phyloP scores from a whole-genome alignment of 2,888 invertebrate species.

The Adelognathus sp. region DNA sequence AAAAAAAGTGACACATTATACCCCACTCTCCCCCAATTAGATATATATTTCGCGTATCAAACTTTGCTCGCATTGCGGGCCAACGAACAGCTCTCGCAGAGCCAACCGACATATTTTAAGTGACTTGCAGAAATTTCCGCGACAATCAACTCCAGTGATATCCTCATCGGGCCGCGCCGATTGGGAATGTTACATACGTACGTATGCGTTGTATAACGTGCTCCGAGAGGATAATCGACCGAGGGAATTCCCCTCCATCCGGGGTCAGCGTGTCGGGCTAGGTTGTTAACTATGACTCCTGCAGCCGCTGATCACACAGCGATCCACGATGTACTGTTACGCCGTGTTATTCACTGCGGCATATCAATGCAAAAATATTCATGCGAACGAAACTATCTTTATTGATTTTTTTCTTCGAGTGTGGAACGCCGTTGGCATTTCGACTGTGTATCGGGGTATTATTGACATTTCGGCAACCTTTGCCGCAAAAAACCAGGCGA shows the following conservation, averaged over 20 bases:
- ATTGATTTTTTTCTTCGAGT: slow-evolving; percentile 33
- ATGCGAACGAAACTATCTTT: slow-evolving; percentile 29
- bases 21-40: background rate
- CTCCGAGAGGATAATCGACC: slow-evolving; percentile 34
- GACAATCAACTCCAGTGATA: slow-evolving; percentile 45
- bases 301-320: slow-evolving; percentile 34
- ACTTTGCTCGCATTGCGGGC: slow-evolving; percentile 8
- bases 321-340: background rate
- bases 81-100: slow-evolving; percentile 25
- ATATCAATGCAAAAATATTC: slow-evolving; percentile 36
- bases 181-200: slow-evolving; percentile 5
- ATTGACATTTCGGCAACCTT: slow-evolving; percentile 66
- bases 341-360: slow-evolving; percentile 11
- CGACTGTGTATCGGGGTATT: slow-evolving; percentile 44
- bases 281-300: slow-evolving; percentile 16
- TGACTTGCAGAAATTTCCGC: slow-evolving; percentile 52
- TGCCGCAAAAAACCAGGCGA: slow-evolving; percentile 56
- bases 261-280: slow-evolving; percentile 20
- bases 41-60: slow-evolving; percentile 20
- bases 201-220: slow-evolving; percentile 46
- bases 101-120: slow-evolving; percentile 21
- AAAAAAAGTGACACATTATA: too few species aligned
- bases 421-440: slow-evolving; percentile 59
- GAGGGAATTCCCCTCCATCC: slow-evolving; percentile 41
- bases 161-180: slow-evolving; percentile 19